These are phyloP conservation scores for human DNA, from an alignment of 2,113 vertebrate genomes.

Conservation along the genomic window DNA sequence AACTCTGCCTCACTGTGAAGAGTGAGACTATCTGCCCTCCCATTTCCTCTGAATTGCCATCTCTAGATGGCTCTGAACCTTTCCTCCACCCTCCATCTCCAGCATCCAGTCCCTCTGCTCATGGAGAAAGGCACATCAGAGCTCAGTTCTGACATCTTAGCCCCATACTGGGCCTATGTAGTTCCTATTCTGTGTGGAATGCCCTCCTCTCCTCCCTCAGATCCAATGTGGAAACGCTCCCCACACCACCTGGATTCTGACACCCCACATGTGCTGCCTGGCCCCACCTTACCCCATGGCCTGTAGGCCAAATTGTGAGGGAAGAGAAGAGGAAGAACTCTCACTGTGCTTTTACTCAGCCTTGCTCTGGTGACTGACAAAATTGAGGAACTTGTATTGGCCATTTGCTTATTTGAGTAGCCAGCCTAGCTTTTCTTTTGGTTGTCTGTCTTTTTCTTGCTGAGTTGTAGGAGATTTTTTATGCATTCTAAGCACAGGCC, in stretches of 20 bases:
- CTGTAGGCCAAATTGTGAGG: not conserved
- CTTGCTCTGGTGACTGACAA: not conserved
- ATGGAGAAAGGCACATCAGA: not conserved
- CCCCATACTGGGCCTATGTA: not conserved
- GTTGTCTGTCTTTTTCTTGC: not conserved
- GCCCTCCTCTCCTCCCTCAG: not conserved
- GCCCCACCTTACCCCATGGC: not conserved
- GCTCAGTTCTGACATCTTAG: not conserved
- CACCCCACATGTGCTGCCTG: not conserved
- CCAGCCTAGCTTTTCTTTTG: not conserved
- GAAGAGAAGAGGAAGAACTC: not conserved
- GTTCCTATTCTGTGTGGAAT: not conserved
- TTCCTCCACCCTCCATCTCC: not conserved
- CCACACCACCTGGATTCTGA: not conserved
- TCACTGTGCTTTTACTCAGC: not conserved
- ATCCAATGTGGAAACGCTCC: not conserved
- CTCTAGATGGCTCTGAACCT: not conserved
- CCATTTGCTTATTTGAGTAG: not conserved
- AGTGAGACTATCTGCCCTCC: not conserved
- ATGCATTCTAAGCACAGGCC: not conserved
- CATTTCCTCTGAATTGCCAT: not conserved
- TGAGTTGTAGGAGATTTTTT: not conserved
- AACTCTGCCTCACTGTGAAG: not conserved
- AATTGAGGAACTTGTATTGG: not conserved
- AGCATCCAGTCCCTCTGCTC: not conserved